phyloP scores from a whole-genome alignment of 2,113 vertebrate species.

The Octodon degus region DNA sequence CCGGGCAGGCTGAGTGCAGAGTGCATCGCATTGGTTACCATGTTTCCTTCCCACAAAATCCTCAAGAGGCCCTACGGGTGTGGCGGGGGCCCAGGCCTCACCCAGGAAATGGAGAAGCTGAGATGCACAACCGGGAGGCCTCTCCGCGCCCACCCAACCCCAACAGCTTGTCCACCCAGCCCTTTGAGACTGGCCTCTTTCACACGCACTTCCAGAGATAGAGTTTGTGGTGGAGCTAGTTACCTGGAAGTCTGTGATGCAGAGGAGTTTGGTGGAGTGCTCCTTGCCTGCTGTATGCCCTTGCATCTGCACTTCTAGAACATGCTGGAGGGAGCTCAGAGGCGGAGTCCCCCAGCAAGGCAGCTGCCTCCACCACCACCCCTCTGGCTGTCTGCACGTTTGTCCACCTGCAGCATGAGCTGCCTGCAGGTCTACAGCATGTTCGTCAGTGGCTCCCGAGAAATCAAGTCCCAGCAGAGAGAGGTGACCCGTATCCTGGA shows the following conservation, averaged over 20 bases:
- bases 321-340: conserved; percentile 26
- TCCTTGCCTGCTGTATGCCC: not conserved
- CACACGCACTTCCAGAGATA: not conserved
- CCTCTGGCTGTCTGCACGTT: not conserved
- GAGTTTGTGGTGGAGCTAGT: not conserved
- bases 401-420: conserved; percentile 87
- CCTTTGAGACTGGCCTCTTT: not conserved
- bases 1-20: not conserved
- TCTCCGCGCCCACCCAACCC: not conserved
- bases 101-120: not conserved
- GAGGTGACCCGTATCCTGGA: conserved; percentile 95
- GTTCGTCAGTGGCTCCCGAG: conserved; percentile 94
- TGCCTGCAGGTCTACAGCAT: conserved; percentile 94
- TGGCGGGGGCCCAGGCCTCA: not conserved
- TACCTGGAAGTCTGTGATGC: rapidly evolving
- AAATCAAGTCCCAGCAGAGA: conserved; percentile 97
- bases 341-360: conserved; percentile 62
- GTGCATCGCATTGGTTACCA: rapidly evolving
- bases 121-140: not conserved
- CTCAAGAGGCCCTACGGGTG: not conserved
- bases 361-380: conserved; percentile 1
- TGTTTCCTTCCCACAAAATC: not conserved
- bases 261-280: not conserved
- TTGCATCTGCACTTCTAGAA: not conserved
- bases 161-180: not conserved